These are phyloP conservation scores for Eclectus roratus DNA, from an alignment of 2,113 vertebrate species.

Conservation along the genomic window DNA sequence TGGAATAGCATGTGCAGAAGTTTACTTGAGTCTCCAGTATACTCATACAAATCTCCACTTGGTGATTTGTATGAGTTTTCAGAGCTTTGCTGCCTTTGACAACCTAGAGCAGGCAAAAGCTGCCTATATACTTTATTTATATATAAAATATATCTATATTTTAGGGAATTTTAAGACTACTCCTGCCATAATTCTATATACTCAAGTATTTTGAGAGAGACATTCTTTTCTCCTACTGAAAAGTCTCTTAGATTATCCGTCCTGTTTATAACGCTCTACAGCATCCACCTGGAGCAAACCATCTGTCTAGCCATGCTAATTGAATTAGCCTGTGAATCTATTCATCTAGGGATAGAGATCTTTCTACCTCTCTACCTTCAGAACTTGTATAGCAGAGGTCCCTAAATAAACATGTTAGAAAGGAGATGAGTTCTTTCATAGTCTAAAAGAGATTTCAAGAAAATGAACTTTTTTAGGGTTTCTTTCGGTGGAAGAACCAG, in stretches of 20 bases:
- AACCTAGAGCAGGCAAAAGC: background rate
- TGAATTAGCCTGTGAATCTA: background rate
- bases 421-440: background rate
- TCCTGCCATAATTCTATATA: background rate
- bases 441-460: background rate
- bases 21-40: background rate
- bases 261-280: background rate
- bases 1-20: background rate
- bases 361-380: background rate
- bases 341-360: background rate
- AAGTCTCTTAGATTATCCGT: background rate
- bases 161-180: background rate
- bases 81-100: background rate
- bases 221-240: background rate
- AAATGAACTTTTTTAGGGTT: background rate
- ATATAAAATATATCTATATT: background rate
- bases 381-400: background rate
- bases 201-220: background rate
- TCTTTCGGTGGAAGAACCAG: background rate
- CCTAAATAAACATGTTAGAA: background rate
- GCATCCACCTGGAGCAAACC: conserved; percentile 9
- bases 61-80: background rate
- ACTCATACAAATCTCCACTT: too few species aligned
- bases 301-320: background rate
- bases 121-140: background rate